Conservation (phyloP, 2,113 vertebrate species). For the Panurus biarmicus region DNA sequence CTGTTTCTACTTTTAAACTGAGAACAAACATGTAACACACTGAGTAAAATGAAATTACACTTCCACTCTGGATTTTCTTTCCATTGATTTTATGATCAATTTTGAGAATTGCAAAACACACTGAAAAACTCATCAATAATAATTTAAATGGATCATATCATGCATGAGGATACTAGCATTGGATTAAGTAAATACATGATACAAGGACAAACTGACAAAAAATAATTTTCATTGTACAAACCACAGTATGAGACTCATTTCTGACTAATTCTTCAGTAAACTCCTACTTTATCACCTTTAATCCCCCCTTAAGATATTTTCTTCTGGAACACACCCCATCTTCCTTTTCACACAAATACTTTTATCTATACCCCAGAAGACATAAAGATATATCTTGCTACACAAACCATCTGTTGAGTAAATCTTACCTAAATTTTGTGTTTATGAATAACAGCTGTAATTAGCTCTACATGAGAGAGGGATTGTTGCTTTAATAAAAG, state of each 20-base stretch:
- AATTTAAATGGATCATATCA: neutral
- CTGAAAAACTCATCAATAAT: neutral
- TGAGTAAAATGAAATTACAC: neutral
- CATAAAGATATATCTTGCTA: neutral
- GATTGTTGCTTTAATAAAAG: constrained; percentile 17
- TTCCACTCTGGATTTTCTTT: neutral
- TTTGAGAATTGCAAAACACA: neutral
- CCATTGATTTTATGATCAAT: neutral
- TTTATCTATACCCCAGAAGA: neutral
- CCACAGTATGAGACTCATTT: neutral
- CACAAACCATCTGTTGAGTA: neutral
- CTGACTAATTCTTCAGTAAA: constrained; percentile 30
- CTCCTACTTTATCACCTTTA: neutral
- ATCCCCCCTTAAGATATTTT: neutral
- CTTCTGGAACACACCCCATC: neutral
- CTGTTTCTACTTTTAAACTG: neutral
- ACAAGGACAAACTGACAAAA: neutral
- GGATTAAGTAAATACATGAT: neutral
- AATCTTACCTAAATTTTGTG: constrained; percentile 10
- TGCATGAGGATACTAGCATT: neutral
- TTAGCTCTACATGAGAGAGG: constrained; percentile 19
- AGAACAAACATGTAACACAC: neutral
- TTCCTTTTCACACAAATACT: neutral
- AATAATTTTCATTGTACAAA: neutral
- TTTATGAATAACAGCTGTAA: constrained; percentile 28